Conservation (phyloP, 2,888 invertebrate species). For the Lithophane semibrunnea region DNA sequence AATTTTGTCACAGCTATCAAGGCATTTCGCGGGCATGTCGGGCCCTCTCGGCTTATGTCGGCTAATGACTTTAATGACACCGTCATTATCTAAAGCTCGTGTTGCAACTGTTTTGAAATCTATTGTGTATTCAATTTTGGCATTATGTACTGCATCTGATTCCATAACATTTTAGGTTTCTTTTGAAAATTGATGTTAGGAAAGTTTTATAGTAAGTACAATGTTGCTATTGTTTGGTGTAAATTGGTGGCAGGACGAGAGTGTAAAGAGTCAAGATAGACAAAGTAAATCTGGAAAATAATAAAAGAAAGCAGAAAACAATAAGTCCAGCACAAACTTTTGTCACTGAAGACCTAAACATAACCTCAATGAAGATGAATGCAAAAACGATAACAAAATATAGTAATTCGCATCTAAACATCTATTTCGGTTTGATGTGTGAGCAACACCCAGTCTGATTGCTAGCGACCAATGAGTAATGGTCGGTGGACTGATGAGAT, state of each 20-base stretch:
- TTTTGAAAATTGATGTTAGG: slow-evolving; percentile 1
- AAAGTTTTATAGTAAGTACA: not conserved
- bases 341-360: slow-evolving; percentile 9
- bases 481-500: slow-evolving; percentile 81
- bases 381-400: slow-evolving; percentile 46
- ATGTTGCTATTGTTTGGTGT: not conserved
- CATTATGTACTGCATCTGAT: not conserved
- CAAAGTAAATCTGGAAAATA: not conserved
- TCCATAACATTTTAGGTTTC: not conserved
- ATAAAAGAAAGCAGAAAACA: not conserved
- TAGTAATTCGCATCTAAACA: slow-evolving; percentile 36
- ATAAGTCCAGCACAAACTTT: not conserved
- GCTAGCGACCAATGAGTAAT: slow-evolving; percentile 84
- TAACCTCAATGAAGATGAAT: slow-evolving; percentile 52
- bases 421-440: slow-evolving; percentile 63
- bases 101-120: slow-evolving; percentile 25
- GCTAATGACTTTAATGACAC: slow-evolving; percentile 50
- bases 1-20: slow-evolving; percentile 55
- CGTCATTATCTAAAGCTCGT: slow-evolving; percentile 38
- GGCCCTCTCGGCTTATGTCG: slow-evolving; percentile 28
- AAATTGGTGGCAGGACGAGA: not conserved
- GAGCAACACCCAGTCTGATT: slow-evolving; percentile 63
- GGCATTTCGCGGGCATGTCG: slow-evolving; percentile 44
- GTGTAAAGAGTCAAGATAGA: not conserved
- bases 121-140: slow-evolving; percentile 25